Evolutionary conservation across 2,113 vertebrate species (phyloP), one percentile per base, ranked within the genome.

Genomic region (Varanus komodoensis): DNA sequence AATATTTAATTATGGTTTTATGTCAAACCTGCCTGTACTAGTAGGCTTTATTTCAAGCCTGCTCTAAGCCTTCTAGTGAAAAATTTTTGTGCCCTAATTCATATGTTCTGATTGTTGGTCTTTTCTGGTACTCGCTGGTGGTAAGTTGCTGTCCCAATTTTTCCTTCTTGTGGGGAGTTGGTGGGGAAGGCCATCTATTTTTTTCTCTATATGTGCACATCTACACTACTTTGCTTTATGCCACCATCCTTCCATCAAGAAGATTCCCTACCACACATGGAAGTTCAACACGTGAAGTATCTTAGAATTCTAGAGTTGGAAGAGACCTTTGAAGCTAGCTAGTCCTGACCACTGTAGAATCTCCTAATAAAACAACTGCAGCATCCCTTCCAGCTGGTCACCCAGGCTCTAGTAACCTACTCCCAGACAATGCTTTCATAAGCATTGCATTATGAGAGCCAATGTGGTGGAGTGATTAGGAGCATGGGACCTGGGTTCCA

Each of bases 71-170:
- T 82, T 57, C 23, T 54, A 57, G 32, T 14, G 25, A 69, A 88
- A 69, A 38, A 71, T 12, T 34, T 32, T 2, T 82, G 11, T 71
- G n/a, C 15, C 48, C 23, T 48, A 32, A 7, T 61, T 84, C 52
- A 79, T 50, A 79, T 27, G 77, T 6, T 79, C 44, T 44, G 61
- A 64, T 64, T 64, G 19, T 89, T 96, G 94, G 92, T 87, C 71
- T 87, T 61, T 61, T 61, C 12, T 61, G 57, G 19, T 64, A 64
- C 61, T 19, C 21, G 15, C 61, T 64, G 61, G 21, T 64, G 61
- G 61, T 64, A 64, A 3, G 11, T 64, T 64, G 61, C 61, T 64
- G 61, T 64, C 61, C 61, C 61, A 19, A 21, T 64, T 64, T 64
- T 19, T 15, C 61, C 61, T 64, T 64, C 21, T 19, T 3, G 61